These are phyloP conservation scores for Dichetophora obliterata DNA, from an alignment of 2,888 invertebrate species.

Conservation along the genomic window DNA sequence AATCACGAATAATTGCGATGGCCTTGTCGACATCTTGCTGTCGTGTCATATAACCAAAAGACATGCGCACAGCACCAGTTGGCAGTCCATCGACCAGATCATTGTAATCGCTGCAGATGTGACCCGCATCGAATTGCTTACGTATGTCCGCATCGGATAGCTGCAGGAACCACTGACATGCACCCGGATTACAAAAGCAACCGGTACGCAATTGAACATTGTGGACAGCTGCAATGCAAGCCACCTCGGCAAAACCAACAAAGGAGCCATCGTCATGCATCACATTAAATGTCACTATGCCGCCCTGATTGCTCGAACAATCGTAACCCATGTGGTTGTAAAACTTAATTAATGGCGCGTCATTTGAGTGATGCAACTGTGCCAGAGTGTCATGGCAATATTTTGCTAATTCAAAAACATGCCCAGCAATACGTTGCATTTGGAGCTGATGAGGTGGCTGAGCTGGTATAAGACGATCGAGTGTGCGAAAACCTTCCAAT, in stretches of 20 bases:
- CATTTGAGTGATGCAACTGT: slow-evolving; percentile 80
- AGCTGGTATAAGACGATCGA: slow-evolving; percentile 76
- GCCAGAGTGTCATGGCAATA: slow-evolving; percentile 78
- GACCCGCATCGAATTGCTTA: slow-evolving; percentile 86
- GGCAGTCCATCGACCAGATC: slow-evolving; percentile 89
- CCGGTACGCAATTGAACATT: slow-evolving; percentile 91
- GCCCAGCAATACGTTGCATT: slow-evolving; percentile 77
- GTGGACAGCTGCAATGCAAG: slow-evolving; percentile 89
- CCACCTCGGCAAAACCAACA: slow-evolving; percentile 93
- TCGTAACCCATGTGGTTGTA: slow-evolving; percentile 82
- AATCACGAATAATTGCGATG: slow-evolving; percentile 80
- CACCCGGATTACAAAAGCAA: slow-evolving; percentile 97
- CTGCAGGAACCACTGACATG: slow-evolving; percentile 85
- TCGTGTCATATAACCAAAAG: slow-evolving; percentile 93
- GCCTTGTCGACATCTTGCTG: slow-evolving; percentile 79
- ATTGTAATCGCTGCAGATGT: slow-evolving; percentile 90
- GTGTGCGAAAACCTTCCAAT: slow-evolving; percentile 84
- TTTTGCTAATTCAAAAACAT: slow-evolving; percentile 83
- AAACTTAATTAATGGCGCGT: slow-evolving; percentile 76
- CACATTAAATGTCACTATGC: slow-evolving; percentile 90
- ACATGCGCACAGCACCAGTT: slow-evolving; percentile 91
- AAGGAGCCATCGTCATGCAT: slow-evolving; percentile 80
- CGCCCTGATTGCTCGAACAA: slow-evolving; percentile 79
- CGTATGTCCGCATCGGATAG: slow-evolving; percentile 79
- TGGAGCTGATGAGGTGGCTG: slow-evolving; percentile 71